Percentiles rank a stretch among this genome's conserved stretches.
Conservation (phyloP, 2,888 invertebrate genomes). For the Troides oblongomaculatus region DNA sequence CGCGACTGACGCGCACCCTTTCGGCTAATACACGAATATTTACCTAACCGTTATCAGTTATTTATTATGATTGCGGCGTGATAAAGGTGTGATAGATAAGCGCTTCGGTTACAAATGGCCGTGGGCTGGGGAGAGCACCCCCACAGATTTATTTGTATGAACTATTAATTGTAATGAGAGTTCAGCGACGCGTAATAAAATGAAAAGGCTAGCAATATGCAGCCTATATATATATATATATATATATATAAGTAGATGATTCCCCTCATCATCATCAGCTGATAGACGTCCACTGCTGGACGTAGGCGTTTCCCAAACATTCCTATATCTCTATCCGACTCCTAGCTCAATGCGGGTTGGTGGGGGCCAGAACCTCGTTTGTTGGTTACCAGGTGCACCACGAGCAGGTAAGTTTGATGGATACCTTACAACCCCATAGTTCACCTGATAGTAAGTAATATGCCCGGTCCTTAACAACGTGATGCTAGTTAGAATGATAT, state of each 20-base stretch:
- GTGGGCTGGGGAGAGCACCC: not conserved
- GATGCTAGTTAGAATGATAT: no score
- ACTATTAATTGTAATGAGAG: conserved; percentile 29
- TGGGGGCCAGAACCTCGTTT: no score
- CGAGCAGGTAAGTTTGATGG: no score
- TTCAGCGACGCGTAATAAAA: conserved; percentile 16
- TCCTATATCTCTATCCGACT: no score
- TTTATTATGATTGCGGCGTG: conserved; percentile 70
- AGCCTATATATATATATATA: not conserved
- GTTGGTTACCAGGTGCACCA: no score
- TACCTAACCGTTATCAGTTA: conserved; percentile 54
- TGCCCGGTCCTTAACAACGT: no score
- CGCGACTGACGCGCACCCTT: conserved; percentile 52
- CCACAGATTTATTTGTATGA: conserved; percentile 32
- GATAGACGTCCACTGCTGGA: no score
- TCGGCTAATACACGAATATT: conserved; percentile 64
- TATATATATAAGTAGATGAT: not conserved
- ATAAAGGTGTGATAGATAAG: conserved; percentile 63
- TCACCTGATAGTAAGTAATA: no score
- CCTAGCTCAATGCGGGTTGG: no score
- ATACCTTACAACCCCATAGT: no score
- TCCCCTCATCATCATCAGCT: no score
- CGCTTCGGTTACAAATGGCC: conserved; percentile 37
- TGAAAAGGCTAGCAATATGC: conserved; percentile 20
- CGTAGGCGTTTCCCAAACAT: no score